These are phyloP conservation scores for Tapera naevia DNA, from an alignment of 2,797 vertebrate genomes.

Conservation along the genomic window DNA sequence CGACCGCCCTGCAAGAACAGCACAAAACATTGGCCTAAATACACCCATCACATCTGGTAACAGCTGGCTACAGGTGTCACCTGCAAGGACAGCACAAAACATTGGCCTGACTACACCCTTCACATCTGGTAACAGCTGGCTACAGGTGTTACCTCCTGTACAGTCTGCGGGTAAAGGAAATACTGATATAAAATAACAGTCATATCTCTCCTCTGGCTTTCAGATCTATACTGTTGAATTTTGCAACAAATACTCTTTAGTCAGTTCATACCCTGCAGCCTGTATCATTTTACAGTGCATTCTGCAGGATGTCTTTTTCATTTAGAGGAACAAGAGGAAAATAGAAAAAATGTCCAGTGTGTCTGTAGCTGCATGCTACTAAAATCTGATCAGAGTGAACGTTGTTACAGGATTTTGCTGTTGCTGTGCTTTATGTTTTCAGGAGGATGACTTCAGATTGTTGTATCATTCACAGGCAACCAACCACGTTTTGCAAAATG, in stretches of 20 bases:
- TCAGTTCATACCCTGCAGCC: not conserved
- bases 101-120: not conserved
- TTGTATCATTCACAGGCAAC: not conserved
- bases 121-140: constrained; percentile 52
- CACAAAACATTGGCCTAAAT: fast-evolving
- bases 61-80: not conserved
- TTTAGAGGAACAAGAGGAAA: not conserved
- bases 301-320: not conserved
- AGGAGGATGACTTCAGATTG: not conserved
- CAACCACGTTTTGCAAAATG: not conserved
- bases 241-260: not conserved
- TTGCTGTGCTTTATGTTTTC: not conserved
- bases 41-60: constrained; percentile 52
- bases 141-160: not conserved
- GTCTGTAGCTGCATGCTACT: not conserved
- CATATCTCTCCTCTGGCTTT: not conserved
- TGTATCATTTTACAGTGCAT: not conserved
- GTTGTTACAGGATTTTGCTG: not conserved
- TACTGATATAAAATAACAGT: not conserved
- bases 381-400: not conserved
- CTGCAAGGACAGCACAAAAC: not conserved
- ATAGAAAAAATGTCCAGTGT: not conserved
- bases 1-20: not conserved
- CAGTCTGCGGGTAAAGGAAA: not conserved
- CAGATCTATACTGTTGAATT: not conserved